Evolutionary conservation across 2,888 invertebrate genomes (phyloP).

Genomic region (Drosophila mettleri): DNA sequence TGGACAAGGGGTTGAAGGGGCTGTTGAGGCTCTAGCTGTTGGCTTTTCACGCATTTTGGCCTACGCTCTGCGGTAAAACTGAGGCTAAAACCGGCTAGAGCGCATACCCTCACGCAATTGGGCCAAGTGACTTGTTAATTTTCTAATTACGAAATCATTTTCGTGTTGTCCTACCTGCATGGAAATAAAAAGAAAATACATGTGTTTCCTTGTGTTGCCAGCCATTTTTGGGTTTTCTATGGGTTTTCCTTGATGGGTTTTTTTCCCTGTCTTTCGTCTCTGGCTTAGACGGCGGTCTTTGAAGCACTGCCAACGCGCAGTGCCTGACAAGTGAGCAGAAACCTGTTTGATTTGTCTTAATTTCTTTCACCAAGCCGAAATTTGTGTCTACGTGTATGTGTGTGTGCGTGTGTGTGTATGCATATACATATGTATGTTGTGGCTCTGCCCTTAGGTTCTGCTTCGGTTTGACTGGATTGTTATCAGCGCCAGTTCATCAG

Average conservation of each 20-base stretch:
- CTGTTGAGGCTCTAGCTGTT: slow-evolving; percentile 3
- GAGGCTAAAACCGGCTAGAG: not conserved
- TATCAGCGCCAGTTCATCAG: slow-evolving; percentile 65
- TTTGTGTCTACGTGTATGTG: slow-evolving; percentile 11
- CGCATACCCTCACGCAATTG: slow-evolving; percentile 20
- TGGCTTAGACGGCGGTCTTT: slow-evolving; percentile 30
- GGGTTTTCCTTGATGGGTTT: slow-evolving; percentile 15
- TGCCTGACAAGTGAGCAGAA: slow-evolving; percentile 40
- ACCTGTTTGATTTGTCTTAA: slow-evolving; percentile 75
- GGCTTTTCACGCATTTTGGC: slow-evolving; percentile 24
- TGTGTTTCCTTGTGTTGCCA: slow-evolving; percentile 10
- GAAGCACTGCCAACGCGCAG: slow-evolving; percentile 30
- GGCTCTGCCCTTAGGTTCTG: slow-evolving; percentile 14
- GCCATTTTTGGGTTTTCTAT: slow-evolving; percentile 6
- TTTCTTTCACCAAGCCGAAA: slow-evolving; percentile 60
- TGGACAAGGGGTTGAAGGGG: slow-evolving; percentile 17
- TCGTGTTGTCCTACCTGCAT: slow-evolving; percentile 27
- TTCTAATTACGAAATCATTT: slow-evolving; percentile 65
- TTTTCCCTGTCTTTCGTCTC: not conserved
- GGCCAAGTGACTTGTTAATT: slow-evolving; percentile 65
- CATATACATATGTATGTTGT: slow-evolving; percentile 12
- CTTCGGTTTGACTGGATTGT: slow-evolving; percentile 21
- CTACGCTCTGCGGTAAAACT: too few relatives aligned
- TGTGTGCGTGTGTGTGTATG: slow-evolving; percentile 1
- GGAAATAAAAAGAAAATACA: not conserved